These are phyloP conservation scores for Scatophagus argus DNA, from an alignment of 2,113 vertebrate species.

Conservation along the genomic window DNA sequence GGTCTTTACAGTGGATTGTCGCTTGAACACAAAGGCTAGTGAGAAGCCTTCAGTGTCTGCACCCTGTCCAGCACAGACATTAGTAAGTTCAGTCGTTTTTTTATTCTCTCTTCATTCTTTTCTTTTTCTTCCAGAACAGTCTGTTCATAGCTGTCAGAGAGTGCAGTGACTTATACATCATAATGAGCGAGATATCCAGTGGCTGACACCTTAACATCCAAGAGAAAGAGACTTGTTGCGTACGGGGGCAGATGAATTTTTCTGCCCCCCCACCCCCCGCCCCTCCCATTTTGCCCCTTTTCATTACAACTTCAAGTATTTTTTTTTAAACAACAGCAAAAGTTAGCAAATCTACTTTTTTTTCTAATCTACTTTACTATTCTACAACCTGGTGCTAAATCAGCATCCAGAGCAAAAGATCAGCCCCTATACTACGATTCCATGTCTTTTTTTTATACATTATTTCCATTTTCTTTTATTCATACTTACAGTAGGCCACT, in stretches of 20 bases:
- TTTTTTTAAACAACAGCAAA: constrained; percentile 83
- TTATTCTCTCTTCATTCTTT: constrained; percentile 40
- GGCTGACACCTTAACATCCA: constrained; percentile 75
- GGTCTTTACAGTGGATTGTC: constrained; percentile 88
- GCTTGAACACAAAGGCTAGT: constrained; percentile 83
- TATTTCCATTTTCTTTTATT: constrained; percentile 82
- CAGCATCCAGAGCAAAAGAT: constrained; percentile 82
- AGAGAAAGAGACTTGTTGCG: constrained; percentile 64
- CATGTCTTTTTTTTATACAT: constrained; percentile 78
- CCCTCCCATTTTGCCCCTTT: constrained; percentile 51
- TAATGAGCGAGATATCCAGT: constrained; percentile 80
- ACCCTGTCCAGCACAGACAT: constrained; percentile 81
- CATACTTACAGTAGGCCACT: constrained; percentile 85
- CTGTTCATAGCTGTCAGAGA: constrained; percentile 74
- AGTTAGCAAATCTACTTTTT: constrained; percentile 84
- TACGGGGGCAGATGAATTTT: constrained; percentile 66
- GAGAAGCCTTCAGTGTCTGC: constrained; percentile 75
- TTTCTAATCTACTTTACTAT: constrained; percentile 81
- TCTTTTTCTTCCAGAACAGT: constrained; percentile 66
- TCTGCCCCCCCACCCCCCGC: constrained; percentile 15
- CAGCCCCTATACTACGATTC: constrained; percentile 77
- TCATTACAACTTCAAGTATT: constrained; percentile 83
- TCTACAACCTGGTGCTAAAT: constrained; percentile 81
- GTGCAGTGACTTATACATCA: constrained; percentile 73
- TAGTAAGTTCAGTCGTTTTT: constrained; percentile 60